A percentile compares a stretch with the other conserved stretches of the same genome.
Evolutionary conservation across 2,797 vertebrate species (phyloP).

Genomic region (Discoglossus pictus): DNA sequence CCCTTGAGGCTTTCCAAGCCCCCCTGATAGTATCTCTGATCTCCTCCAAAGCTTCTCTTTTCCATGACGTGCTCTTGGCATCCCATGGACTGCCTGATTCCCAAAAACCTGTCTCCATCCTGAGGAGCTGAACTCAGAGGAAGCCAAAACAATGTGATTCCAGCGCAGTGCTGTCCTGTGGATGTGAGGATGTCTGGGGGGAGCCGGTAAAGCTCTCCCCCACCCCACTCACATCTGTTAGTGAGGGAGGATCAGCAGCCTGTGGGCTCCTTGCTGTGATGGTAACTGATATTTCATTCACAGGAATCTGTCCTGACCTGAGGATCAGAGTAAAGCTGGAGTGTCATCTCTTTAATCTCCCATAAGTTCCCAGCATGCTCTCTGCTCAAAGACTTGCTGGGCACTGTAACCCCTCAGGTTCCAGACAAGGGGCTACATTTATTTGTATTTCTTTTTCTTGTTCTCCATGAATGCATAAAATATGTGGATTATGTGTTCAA

Average conservation of each 20-base stretch:
- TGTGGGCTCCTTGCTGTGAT: slow-evolving; percentile 22
- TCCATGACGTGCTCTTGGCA: too few species aligned
- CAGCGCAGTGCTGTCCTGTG: not conserved
- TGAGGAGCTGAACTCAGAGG: not conserved
- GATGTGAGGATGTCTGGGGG: not conserved
- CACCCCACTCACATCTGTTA: slow-evolving; percentile 22
- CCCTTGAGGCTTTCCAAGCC: too few species aligned
- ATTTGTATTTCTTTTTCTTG: too few species aligned
- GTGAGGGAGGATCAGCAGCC: not conserved
- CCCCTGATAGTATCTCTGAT: too few species aligned
- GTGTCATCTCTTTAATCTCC: slow-evolving; percentile 32
- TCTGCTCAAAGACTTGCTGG: not conserved
- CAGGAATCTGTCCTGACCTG: slow-evolving; percentile 9
- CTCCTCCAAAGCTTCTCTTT: too few species aligned
- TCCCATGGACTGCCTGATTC: too few species aligned
- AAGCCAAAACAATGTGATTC: not conserved
- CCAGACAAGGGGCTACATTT: too few species aligned
- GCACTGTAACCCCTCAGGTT: not conserved
- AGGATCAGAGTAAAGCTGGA: slow-evolving; percentile 10
- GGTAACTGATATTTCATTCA: slow-evolving; percentile 40
- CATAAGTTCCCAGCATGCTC: slow-evolving; percentile 11
- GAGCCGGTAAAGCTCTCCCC: slow-evolving; percentile 1
- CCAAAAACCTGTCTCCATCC: too few species aligned
- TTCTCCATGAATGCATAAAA: too few species aligned
- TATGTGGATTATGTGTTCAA: too few species aligned